A percentile compares a stretch with the other conserved stretches of the same genome.
phyloP scores from a whole-genome alignment of 1,140 invertebrate genomes.

The Drosophila kanapiae region DNA sequence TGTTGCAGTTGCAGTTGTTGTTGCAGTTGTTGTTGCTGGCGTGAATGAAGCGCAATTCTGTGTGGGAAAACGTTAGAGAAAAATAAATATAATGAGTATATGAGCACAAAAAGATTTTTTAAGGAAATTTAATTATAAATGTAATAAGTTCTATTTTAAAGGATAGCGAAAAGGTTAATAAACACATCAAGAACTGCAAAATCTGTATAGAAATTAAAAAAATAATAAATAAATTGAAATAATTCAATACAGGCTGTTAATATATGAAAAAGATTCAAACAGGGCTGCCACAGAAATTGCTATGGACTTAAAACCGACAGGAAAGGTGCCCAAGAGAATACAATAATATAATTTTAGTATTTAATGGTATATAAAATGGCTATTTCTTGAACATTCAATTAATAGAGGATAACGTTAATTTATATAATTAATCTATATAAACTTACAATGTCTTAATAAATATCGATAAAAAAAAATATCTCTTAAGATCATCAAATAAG shows the following conservation, averaged over 20 bases:
- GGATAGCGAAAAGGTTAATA: not conserved
- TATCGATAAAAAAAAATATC: too few relatives aligned
- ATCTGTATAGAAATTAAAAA: too few relatives aligned
- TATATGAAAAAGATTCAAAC: not conserved
- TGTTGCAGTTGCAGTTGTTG: conserved; percentile 39
- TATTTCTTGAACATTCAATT: too few relatives aligned
- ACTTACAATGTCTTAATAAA: too few relatives aligned
- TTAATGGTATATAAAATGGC: too few relatives aligned
- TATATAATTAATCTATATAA: too few relatives aligned
- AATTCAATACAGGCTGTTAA: not conserved
- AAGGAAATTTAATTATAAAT: not conserved
- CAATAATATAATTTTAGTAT: not conserved
- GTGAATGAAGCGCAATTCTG: conserved; percentile 72
- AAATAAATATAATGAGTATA: conserved; percentile 1
- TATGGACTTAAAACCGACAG: not conserved
- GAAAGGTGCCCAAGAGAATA: not conserved
- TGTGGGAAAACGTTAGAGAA: conserved; percentile 11
- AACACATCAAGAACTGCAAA: too few relatives aligned
- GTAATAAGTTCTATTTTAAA: not conserved
- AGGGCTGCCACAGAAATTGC: not conserved
- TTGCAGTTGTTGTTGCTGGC: conserved; percentile 59
- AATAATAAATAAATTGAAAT: too few relatives aligned
- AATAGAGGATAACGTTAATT: too few relatives aligned
- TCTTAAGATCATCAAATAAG: too few relatives aligned
- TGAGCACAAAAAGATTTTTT: not conserved